Percentiles rank a stretch among this genome's conserved stretches.
phyloP scores from a whole-genome alignment of 2,113 vertebrate species.

The Centropus unirufus region DNA sequence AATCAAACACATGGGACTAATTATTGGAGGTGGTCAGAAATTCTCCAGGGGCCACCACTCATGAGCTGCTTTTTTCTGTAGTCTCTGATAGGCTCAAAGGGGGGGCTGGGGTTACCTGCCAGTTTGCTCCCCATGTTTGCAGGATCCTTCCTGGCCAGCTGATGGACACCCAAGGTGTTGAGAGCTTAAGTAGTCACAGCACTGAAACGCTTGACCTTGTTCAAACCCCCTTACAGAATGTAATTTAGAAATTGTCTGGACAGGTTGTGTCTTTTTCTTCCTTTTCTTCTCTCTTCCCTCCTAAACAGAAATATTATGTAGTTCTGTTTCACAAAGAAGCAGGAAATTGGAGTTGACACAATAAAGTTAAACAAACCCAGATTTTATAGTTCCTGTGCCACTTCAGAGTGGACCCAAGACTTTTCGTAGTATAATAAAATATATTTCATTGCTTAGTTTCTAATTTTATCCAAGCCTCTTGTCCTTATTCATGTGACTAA shows the following conservation, averaged over 20 bases:
- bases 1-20: background rate
- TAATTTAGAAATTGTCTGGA: background rate
- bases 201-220: background rate
- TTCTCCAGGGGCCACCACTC: fast-evolving
- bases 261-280: background rate
- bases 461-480: background rate
- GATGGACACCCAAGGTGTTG: background rate
- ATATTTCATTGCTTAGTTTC: background rate
- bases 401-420: background rate
- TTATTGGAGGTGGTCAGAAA: background rate
- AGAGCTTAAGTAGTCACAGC: background rate
- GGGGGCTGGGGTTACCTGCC: background rate
- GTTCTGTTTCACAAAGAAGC: background rate
- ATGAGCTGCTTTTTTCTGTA: background rate
- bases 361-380: background rate
- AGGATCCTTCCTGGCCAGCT: background rate
- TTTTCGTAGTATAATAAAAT: background rate
- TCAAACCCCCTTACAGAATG: background rate
- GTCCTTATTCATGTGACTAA: background rate
- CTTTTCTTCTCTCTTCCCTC: background rate
- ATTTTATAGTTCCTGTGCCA: background rate
- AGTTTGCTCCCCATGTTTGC: background rate
- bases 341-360: background rate
- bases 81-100: background rate
- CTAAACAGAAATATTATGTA: background rate